Evolutionary conservation across 2,888 invertebrate genomes (phyloP), one percentile per base, ranked within the genome.

Genomic region (Limnephilus rhombicus): DNA sequence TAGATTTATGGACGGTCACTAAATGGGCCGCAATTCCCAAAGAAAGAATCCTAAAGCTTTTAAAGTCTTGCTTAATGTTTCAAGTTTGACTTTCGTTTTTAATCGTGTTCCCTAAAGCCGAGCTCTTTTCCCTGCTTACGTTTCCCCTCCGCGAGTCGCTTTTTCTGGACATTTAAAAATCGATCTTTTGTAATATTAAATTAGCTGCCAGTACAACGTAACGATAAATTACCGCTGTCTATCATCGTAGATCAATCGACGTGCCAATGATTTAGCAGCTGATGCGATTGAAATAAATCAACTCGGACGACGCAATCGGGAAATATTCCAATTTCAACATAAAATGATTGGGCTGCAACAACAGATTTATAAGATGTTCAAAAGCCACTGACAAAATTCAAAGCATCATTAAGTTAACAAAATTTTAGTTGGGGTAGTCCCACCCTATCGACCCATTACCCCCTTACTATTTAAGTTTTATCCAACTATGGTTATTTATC

Each of bases 221-320:
- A 37, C 90, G 15, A 90, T 82, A 82, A 82, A 90, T 90, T n/a
- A 82, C 80, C n/a, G 7, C 49, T 90, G 90, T 90, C 90, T 82
- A 82, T 90, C 90, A 90, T 90, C 90, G 80, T 15, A 31, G 81
- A 82, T 82, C 82, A 82, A 4, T 82, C 82, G 82, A 37, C 53
- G 90, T 90, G 90, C 90, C 90, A 90, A 90, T 90, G 37, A 89
- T 89, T 87, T 68, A 87, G 87, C 49, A n/a, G 49, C 31, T 15
- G 87, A 80, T 89, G 80, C 37, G 49, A 89, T 89, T 80, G 24
- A 89, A 89, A 89, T 89, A 80, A 89, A 37, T 89, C 34, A 37
- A n/a, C 41, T 89, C 80, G 34, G n/a, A 12, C 34, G 9, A 80
- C 80, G 80, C 68, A 89, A 89, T 53, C n/a, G 15, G 24, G 24